A percentile compares a stretch with the other conserved stretches of the same genome.
phyloP scores from a whole-genome alignment of 2,113 vertebrate genomes.

The Furnarius figulus region DNA sequence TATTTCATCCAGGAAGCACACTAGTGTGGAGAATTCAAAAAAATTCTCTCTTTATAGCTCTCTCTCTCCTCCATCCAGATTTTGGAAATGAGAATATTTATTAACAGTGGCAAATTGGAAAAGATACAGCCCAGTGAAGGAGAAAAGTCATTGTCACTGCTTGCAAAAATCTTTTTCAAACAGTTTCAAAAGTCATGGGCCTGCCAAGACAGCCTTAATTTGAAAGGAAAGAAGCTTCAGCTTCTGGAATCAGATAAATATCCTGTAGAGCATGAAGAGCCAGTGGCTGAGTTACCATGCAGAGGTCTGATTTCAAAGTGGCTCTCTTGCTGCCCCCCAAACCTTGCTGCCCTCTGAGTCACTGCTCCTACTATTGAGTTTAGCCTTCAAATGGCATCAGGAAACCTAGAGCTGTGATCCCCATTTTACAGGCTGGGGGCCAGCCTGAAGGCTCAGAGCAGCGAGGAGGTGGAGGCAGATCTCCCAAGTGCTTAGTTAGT shows the following conservation, averaged over 20 bases:
- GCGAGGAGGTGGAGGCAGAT: neutral
- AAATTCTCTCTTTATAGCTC: neutral
- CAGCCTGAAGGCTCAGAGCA: neutral
- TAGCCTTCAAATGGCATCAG: neutral
- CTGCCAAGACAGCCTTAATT: neutral
- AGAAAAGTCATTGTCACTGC: neutral
- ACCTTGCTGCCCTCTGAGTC: neutral
- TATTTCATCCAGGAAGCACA: neutral
- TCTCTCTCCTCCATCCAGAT: neutral
- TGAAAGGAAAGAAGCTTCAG: neutral
- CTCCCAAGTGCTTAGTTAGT: neutral
- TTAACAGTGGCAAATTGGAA: neutral
- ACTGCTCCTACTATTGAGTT: neutral
- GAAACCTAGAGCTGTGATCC: neutral
- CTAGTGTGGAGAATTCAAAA: neutral
- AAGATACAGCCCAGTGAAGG: neutral
- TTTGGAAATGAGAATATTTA: constrained; percentile 6
- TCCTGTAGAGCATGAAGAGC: neutral
- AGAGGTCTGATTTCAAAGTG: neutral
- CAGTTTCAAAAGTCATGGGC: neutral
- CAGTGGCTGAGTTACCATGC: neutral
- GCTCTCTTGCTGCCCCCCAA: neutral
- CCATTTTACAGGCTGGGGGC: neutral
- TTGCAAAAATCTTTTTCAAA: neutral
- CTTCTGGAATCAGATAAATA: neutral